phyloP scores from a whole-genome alignment of 2,888 invertebrate species.

The Himalopsyche anomala region DNA sequence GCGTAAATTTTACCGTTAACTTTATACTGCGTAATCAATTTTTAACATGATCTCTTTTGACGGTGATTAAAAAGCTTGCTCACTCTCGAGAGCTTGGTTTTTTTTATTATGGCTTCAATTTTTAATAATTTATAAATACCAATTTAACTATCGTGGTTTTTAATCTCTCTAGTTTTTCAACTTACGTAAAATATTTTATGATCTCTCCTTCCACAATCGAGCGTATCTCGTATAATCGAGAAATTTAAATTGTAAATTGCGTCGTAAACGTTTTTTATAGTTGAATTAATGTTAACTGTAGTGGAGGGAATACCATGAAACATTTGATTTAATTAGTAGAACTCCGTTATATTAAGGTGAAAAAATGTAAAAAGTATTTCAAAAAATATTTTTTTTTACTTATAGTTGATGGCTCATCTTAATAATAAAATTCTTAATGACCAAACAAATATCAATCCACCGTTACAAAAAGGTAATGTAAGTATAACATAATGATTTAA shows the following conservation, averaged over 20 bases:
- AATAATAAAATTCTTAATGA: no score
- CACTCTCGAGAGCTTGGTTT: background rate
- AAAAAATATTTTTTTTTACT: no score
- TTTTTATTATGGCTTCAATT: constrained; percentile 1
- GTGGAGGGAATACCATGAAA: background rate
- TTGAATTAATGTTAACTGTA: background rate
- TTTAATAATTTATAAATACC: constrained; percentile 16
- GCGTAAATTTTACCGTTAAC: background rate
- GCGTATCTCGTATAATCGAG: background rate
- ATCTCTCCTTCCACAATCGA: constrained; percentile 3
- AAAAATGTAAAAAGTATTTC: no score
- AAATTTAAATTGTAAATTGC: constrained; percentile 22
- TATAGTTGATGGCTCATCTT: no score
- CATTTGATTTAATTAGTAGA: no score
- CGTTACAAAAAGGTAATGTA: no score
- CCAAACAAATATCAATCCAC: no score
- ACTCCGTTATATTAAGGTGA: no score
- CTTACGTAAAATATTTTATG: constrained; percentile 29
- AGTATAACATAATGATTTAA: no score
- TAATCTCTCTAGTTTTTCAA: constrained; percentile 37
- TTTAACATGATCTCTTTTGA: background rate
- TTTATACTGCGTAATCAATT: constrained; percentile 23
- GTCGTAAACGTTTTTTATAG: background rate
- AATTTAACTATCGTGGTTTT: constrained; percentile 12
- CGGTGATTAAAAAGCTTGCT: background rate